A percentile compares a stretch with the other conserved stretches of the same genome.
Conservation (phyloP, 2,888 invertebrate species). For the Crocallis elinguaria region DNA sequence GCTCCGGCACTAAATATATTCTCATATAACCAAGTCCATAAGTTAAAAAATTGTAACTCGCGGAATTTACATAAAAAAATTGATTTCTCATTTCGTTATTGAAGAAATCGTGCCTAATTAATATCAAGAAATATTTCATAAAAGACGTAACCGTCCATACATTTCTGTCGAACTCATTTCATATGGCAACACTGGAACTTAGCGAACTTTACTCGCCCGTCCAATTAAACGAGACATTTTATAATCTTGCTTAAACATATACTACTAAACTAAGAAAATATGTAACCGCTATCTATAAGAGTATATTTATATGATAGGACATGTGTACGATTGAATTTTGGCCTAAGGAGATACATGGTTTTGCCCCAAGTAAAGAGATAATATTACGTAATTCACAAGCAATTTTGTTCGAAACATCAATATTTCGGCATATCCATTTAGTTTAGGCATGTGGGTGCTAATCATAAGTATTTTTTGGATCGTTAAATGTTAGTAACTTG, state of each 20-base stretch:
- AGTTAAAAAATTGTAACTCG: too few relatives aligned
- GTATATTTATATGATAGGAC: conserved; percentile 1
- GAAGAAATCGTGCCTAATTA: too few relatives aligned
- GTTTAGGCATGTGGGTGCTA: conserved; percentile 73
- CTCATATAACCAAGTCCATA: too few relatives aligned
- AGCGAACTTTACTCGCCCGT: conserved; percentile 47
- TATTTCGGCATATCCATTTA: conserved; percentile 66
- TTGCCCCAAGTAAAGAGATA: conserved; percentile 47
- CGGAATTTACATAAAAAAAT: too few relatives aligned
- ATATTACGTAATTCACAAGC: conserved; percentile 45
- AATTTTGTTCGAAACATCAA: conserved; percentile 43
- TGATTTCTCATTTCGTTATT: too few relatives aligned
- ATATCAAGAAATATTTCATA: conserved; percentile 9
- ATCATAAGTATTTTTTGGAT: conserved; percentile 50
- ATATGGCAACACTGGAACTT: conserved; percentile 18
- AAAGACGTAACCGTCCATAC: conserved; percentile 34
- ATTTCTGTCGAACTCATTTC: conserved; percentile 16
- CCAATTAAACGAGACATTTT: conserved; percentile 38
- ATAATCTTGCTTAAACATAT: conserved; percentile 16
- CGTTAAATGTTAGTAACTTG: conserved; percentile 47
- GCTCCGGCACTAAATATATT: too few relatives aligned
- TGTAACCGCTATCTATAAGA: conserved; percentile 6
- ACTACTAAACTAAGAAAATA: conserved; percentile 4
- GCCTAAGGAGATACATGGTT: conserved; percentile 49
- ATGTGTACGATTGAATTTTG: conserved; percentile 14